These are phyloP conservation scores for Pelusios castaneus DNA, from an alignment of 2,113 vertebrate species.

Conservation along the genomic window DNA sequence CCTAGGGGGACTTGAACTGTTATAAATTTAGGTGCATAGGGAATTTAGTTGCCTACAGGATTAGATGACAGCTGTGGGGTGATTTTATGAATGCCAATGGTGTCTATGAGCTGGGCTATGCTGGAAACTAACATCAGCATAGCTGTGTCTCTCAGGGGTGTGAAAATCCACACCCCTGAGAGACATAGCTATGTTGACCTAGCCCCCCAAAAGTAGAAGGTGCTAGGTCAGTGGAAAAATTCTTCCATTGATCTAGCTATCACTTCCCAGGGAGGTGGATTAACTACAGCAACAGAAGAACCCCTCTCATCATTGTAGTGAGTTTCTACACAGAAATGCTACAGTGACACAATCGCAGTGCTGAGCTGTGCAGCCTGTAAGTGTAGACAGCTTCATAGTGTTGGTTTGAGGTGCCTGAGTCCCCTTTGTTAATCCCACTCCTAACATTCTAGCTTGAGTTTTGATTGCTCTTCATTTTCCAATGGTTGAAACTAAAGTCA, in stretches of 20 bases:
- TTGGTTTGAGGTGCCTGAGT: not conserved
- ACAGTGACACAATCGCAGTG: too few relatives aligned
- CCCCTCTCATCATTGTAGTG: not conserved
- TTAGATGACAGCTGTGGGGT: too few relatives aligned
- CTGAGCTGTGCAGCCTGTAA: not conserved
- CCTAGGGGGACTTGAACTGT: too few relatives aligned
- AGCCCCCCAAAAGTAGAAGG: too few relatives aligned
- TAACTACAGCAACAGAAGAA: not conserved
- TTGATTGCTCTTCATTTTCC: not conserved
- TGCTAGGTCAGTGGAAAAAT: not conserved
- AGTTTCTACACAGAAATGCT: not conserved
- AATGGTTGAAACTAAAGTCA: slow-evolving; percentile 6
- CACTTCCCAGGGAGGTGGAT: not conserved
- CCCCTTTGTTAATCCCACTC: not conserved
- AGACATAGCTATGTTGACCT: too few relatives aligned
- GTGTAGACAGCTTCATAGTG: not conserved
- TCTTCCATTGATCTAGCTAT: not conserved
- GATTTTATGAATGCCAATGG: too few relatives aligned
- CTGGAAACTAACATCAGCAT: too few relatives aligned
- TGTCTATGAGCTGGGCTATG: too few relatives aligned
- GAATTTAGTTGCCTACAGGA: too few relatives aligned
- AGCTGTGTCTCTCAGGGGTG: too few relatives aligned
- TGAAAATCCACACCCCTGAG: too few relatives aligned
- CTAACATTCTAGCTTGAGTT: not conserved
- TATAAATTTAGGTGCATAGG: too few relatives aligned